Base-by-base conservation (phyloP, 1,140 invertebrate species). In the Doryteuthis pealeii region DNA sequence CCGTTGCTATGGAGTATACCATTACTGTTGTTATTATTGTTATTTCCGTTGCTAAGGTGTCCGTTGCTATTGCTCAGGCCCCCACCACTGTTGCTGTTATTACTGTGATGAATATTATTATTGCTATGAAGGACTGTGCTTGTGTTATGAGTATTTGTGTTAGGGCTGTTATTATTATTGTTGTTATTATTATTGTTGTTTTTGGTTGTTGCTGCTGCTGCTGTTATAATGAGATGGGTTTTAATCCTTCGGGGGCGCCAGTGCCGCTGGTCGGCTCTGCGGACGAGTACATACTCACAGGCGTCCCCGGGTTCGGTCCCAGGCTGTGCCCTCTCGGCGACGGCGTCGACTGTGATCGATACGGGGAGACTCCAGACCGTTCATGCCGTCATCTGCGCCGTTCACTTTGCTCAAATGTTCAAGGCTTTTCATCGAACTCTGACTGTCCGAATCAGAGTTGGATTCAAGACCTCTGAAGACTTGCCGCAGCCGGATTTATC, bases 401-500 rank as follows among this genome's bases (percentile, higher is more conserved):
- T 68, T 30, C 5, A 31, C 30, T 30, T 68, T 8, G 30, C 32
- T 31, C n/a, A 33, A 30, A 18, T 18, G 66, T 33, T 30, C 32
- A 4, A 68, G 28, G 30, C 77, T 77, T 10, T 77, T 79, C 65
- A 77, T 72, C 18, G 80, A 81, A 68, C 77, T 78, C 33, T 81
- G 79, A 58, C 80, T 81, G 62, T 81, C 80, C 75, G 77, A 80
- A 18, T 81, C 80, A 15, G 74, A 73, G 26, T 77, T 3, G 79
- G 77, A 15, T 80, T 33, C 4, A 58, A 28, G 26, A 22, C 18
- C 18, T 58, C 67, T 6, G 67, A 32, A 10, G 67, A 35, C 18
- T 35, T 68, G 67, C n/a, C 67, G 30, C 30, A 22, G 14, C 74
- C 76, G 2, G 72, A 76, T 90, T 92, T 93, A 95, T 97, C 92